A percentile compares a stretch with the other conserved stretches of the same genome.
These are phyloP conservation scores for Hippocampus kuda DNA, from an alignment of 2,797 vertebrate genomes.

Conservation along the genomic window DNA sequence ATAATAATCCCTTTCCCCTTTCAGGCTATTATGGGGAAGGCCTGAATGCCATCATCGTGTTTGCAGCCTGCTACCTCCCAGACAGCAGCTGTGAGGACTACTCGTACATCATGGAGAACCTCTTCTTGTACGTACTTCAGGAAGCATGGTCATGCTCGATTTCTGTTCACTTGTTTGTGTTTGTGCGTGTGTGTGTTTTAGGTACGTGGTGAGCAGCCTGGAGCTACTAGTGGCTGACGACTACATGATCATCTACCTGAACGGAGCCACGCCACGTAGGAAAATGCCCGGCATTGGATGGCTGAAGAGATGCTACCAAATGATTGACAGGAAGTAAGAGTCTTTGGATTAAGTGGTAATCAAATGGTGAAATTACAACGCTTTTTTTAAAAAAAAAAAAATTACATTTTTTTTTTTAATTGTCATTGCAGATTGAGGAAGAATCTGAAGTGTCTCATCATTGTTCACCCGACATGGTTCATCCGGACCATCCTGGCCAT, in stretches of 20 bases:
- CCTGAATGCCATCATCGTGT: slow-evolving; percentile 91
- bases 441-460: slow-evolving; percentile 92
- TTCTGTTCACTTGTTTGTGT: neutral
- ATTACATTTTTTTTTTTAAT: neutral
- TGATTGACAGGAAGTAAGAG: slow-evolving; percentile 89
- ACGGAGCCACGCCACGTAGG: slow-evolving; percentile 85
- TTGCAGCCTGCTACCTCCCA: slow-evolving; percentile 84
- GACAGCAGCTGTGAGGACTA: slow-evolving; percentile 86
- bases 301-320: slow-evolving; percentile 96
- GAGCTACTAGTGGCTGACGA: slow-evolving; percentile 94
- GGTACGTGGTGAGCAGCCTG: slow-evolving; percentile 92
- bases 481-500: slow-evolving; percentile 90
- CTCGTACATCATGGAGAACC: slow-evolving; percentile 94
- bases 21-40: slow-evolving; percentile 92
- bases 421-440: slow-evolving; percentile 75
- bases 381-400: too few relatives aligned
- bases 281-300: slow-evolving; percentile 92
- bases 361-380: neutral
- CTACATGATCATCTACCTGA: slow-evolving; percentile 96
- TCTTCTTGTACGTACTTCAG: slow-evolving; percentile 78
- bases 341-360: too few relatives aligned
- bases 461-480: slow-evolving; percentile 94
- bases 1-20: too few relatives aligned
- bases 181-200: slow-evolving; percentile 34
- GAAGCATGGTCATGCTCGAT: too few relatives aligned